Evolutionary conservation across 2,797 vertebrate genomes (phyloP).

Genomic region (Galaxias olidus): DNA sequence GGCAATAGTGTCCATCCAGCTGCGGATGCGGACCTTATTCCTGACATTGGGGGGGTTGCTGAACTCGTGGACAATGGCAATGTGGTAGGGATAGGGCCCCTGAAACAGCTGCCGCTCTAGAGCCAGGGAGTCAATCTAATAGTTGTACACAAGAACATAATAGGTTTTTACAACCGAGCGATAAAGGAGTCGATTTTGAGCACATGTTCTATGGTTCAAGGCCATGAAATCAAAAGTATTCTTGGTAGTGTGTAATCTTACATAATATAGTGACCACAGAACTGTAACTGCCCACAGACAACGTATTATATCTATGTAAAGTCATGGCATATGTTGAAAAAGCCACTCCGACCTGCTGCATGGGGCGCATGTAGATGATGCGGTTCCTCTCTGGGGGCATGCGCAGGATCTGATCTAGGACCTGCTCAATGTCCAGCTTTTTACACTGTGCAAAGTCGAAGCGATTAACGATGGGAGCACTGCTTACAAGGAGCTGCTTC

Average conservation of each 20-base stretch:
- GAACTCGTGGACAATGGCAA: slow-evolving; percentile 96
- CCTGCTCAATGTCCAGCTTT: slow-evolving; percentile 96
- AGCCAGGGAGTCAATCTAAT: slow-evolving; percentile 91
- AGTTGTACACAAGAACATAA: no score
- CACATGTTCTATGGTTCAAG: no score
- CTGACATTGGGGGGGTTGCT: slow-evolving; percentile 96
- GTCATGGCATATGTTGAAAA: no score
- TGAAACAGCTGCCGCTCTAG: slow-evolving; percentile 94
- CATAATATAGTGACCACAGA: no score
- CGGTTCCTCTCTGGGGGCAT: slow-evolving; percentile 96
- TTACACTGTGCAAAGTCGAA: slow-evolving; percentile 98
- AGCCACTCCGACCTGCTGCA: slow-evolving; percentile 88
- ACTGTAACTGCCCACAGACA: no score
- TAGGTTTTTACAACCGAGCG: no score
- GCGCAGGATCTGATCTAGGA: slow-evolving; percentile 94
- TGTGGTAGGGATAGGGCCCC: slow-evolving; percentile 96
- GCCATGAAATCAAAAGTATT: no score
- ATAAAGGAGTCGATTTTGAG: no score
- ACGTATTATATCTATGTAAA: no score
- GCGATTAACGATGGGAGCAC: slow-evolving; percentile 92
- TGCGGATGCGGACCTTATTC: slow-evolving; percentile 96
- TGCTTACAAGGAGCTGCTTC: slow-evolving; percentile 91
- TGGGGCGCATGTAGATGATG: slow-evolving; percentile 96
- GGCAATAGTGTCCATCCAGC: slow-evolving; percentile 99
- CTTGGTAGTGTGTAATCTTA: no score